phyloP scores from a whole-genome alignment of 2,113 vertebrate species.

The Pavo muticus region DNA sequence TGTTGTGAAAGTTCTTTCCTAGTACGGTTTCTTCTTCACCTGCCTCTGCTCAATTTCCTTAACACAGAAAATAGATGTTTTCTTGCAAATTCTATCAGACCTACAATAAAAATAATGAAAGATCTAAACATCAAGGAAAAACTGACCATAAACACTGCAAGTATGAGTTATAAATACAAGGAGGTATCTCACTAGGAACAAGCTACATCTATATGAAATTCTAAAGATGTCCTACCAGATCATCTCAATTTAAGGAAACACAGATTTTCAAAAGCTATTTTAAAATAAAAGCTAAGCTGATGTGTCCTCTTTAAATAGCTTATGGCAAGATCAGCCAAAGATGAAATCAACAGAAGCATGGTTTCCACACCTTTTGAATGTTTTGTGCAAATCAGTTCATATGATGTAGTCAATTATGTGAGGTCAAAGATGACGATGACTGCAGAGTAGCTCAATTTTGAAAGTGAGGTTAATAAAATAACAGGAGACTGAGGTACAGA shows the following conservation, averaged over 20 bases:
- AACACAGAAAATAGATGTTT: not conserved
- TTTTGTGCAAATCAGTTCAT: not conserved
- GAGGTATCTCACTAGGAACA: not conserved
- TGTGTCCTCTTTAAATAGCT: not conserved
- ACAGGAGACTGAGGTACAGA: rapidly evolving
- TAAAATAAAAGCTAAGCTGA: not conserved
- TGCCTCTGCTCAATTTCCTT: not conserved
- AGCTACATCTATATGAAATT: not conserved
- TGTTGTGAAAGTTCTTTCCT: not conserved
- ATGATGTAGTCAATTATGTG: not conserved
- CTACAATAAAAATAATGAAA: not conserved
- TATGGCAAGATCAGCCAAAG: not conserved
- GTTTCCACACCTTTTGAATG: not conserved
- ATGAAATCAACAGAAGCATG: rapidly evolving
- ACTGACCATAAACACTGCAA: not conserved
- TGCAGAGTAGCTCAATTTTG: not conserved
- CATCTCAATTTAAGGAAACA: not conserved
- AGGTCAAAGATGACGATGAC: not conserved
- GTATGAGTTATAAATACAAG: not conserved
- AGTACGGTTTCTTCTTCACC: not conserved
- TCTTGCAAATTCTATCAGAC: not conserved
- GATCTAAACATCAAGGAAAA: not conserved
- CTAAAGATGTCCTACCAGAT: not conserved
- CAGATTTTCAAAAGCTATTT: not conserved
- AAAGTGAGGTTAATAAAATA: not conserved